Percentiles rank a stretch among this genome's conserved stretches.
Conservation (phyloP, 2,888 invertebrate species). For the Euphydryas editha region DNA sequence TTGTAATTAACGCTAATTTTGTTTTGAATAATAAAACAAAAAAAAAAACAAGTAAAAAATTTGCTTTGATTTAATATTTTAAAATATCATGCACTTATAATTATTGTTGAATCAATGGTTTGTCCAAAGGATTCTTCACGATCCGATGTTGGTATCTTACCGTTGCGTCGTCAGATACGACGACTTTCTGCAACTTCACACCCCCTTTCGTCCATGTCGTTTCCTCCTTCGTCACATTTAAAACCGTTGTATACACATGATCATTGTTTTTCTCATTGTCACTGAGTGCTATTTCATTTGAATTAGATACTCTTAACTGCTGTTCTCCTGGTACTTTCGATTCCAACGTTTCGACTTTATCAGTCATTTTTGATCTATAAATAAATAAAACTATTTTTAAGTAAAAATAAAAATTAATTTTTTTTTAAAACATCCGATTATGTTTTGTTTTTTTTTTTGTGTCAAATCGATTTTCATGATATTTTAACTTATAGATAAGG, state of each 20-base stretch:
- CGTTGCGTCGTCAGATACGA: conserved; percentile 68
- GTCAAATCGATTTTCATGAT: not conserved
- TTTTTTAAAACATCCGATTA: not conserved
- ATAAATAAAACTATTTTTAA: not conserved
- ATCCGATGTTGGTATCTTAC: conserved; percentile 71
- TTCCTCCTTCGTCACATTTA: conserved; percentile 67
- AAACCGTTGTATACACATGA: conserved; percentile 56
- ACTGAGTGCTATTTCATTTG: conserved; percentile 15
- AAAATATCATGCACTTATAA: conserved; percentile 67
- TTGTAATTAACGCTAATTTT: too few species aligned
- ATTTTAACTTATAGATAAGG: too few species aligned
- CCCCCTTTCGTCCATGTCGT: conserved; percentile 63
- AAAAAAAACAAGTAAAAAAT: conserved; percentile 12
- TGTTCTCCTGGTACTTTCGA: conserved; percentile 65
- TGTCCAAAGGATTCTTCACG: conserved; percentile 57
- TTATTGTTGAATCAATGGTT: conserved; percentile 30
- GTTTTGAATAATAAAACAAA: too few species aligned
- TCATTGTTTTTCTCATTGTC: conserved; percentile 17
- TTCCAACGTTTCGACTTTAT: conserved; percentile 55
- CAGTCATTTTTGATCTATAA: conserved; percentile 59
- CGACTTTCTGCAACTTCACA: conserved; percentile 65
- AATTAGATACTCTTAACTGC: conserved; percentile 49
- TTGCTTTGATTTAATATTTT: conserved; percentile 37
- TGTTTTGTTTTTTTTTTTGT: not conserved
- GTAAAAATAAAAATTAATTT: not conserved